Percentiles rank a stretch among this genome's conserved stretches.
These are phyloP conservation scores for Leucophenga varia DNA, from an alignment of 1,140 invertebrate species.

Conservation along the genomic window DNA sequence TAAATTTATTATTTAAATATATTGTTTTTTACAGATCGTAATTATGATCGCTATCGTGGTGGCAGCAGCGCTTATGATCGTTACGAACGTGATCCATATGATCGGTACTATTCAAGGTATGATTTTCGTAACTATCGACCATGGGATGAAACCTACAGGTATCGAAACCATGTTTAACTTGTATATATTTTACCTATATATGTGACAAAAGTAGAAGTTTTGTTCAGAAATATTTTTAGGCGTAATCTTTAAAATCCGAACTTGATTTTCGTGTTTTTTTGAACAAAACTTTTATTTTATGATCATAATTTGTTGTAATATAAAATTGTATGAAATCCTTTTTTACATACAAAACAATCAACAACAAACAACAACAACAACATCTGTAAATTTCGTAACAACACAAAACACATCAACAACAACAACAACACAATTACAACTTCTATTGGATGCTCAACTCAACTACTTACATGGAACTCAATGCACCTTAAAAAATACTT, in stretches of 20 bases:
- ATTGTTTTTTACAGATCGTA: slow-evolving; percentile 35
- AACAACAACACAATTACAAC: slow-evolving; percentile 30
- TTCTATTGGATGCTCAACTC: slow-evolving; percentile 30
- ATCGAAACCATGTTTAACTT: slow-evolving; percentile 39
- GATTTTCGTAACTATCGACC: slow-evolving; percentile 57
- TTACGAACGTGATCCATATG: slow-evolving; percentile 41
- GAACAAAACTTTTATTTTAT: neutral
- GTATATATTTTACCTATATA: too few species aligned
- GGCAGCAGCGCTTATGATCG: slow-evolving; percentile 35
- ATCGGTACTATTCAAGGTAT: slow-evolving; percentile 54
- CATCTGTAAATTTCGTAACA: slow-evolving; percentile 7
- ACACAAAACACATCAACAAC: slow-evolving; percentile 16
- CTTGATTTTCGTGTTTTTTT: neutral
- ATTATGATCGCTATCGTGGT: slow-evolving; percentile 40
- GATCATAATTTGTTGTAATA: neutral
- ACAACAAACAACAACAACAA: slow-evolving; percentile 21
- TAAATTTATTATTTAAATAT: neutral
- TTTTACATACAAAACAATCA: slow-evolving; percentile 38
- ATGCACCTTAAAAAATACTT: slow-evolving; percentile 28
- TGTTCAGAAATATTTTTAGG: too few species aligned
- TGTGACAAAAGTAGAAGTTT: too few species aligned
- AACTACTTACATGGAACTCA: slow-evolving; percentile 19
- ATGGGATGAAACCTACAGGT: slow-evolving; percentile 58
- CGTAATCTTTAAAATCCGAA: too few species aligned
- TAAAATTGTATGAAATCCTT: slow-evolving; percentile 25